Conservation (phyloP, 2,113 vertebrate species). For the Tetrax tetrax region DNA sequence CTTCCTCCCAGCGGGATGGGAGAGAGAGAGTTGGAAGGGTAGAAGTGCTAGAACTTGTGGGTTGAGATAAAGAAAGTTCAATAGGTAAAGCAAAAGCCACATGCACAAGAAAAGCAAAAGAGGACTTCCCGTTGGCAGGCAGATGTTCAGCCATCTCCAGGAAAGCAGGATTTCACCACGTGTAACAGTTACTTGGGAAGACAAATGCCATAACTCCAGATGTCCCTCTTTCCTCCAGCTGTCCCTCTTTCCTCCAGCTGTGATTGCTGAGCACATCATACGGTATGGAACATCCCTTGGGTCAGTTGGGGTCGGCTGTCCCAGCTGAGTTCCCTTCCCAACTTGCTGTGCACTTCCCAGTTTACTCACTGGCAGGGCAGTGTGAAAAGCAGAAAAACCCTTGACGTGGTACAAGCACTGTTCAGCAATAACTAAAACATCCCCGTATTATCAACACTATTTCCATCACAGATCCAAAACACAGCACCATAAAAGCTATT, state of each 20-base stretch:
- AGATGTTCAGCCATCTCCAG: background rate
- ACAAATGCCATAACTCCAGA: accelerated
- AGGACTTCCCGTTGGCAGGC: background rate
- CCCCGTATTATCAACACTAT: background rate
- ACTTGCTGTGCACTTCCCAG: background rate
- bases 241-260: background rate
- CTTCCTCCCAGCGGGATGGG: background rate
- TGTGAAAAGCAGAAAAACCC: background rate
- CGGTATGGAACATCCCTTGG: no score
- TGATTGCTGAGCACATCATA: background rate
- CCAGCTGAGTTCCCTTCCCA: background rate
- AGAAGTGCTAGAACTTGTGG: background rate
- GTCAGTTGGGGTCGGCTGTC: background rate
- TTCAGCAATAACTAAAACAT: background rate
- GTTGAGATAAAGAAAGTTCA: background rate
- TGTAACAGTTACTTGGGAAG: accelerated
- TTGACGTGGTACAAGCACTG: background rate
- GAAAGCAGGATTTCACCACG: no score
- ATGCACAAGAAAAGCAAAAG: background rate
- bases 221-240: background rate
- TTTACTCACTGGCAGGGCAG: background rate
- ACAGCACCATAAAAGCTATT: background rate
- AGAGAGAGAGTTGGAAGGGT: no score
- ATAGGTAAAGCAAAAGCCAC: background rate
- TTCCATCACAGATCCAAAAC: background rate